Base-by-base conservation (phyloP, 2,888 invertebrate species). In the Dicyrtoma fusca region DNA sequence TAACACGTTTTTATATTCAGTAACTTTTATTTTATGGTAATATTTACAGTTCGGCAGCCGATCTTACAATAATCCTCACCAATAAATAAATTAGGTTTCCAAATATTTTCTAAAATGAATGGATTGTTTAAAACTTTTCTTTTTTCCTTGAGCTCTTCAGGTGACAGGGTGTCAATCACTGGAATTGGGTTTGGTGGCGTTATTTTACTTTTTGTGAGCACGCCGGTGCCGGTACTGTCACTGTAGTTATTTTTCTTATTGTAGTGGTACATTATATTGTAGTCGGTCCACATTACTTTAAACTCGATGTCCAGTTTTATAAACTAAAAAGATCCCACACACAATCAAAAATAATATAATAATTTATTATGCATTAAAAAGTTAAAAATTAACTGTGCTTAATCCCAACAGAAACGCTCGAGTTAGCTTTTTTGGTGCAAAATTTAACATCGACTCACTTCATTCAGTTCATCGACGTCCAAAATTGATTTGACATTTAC, bases 81-180 rank as follows among this genome's bases (percentile, higher is more conserved):
- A 45, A 71, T 64, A 25, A 71, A 71, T 10, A 71, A 34, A 64
- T 71, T 71, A 17, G 71, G 71, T 53, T 71, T 71, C 71, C 71
- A 71, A 45, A 71, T 57, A 2, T 51, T 34, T 6, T 63, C 44
- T 5, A 71, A 47, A 25, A 71, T 42, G 19, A 49, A n/a, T 14
- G 71, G 71, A 44, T 64, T 44, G 55, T 71, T 71, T 6, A 63
- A 21, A 1, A 64, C 64, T 19, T 25, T 26, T 19, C 64, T 51
- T 44, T 51, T 71, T n/a, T 19, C 14, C 34, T 55, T 34, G 21
- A 53, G 21, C 25, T 64, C 44, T 25, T 64, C 71, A 4, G 57
- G 63, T 10, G 55, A 64, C 25, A 71, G 11, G 11, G 3, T 17
- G n/a, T 55, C 45, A 26, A 55, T 42, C 10, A 34, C 6, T 8